These are phyloP conservation scores for Lindbergichthys nudifrons DNA, from an alignment of 2,797 vertebrate genomes.

Conservation along the genomic window DNA sequence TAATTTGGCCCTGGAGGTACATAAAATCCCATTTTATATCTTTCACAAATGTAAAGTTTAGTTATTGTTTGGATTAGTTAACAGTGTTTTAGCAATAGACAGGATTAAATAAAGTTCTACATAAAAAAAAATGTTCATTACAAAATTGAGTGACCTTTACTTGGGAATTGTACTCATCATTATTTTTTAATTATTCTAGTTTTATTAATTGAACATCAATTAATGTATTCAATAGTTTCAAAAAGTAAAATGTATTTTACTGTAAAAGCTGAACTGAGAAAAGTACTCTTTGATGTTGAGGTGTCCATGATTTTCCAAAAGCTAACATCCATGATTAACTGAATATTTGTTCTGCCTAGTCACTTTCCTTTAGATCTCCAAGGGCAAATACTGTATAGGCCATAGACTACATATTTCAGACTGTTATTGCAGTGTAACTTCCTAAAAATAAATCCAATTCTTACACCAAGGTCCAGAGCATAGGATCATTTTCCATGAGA, in stretches of 20 bases:
- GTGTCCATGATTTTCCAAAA: too few relatives aligned
- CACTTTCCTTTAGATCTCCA: not conserved
- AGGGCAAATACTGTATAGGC: not conserved
- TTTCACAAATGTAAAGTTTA: not conserved
- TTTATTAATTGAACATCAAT: not conserved
- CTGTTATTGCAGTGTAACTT: not conserved
- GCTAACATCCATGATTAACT: not conserved
- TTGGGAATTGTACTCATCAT: not conserved
- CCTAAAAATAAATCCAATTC: too few relatives aligned
- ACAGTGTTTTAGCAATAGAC: too few relatives aligned
- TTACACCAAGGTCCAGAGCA: too few relatives aligned
- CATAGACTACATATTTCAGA: not conserved
- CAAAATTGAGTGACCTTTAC: too few relatives aligned
- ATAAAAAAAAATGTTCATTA: too few relatives aligned
- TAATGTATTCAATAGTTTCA: not conserved
- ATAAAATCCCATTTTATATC: not conserved
- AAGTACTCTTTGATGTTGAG: not conserved
- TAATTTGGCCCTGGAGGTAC: too few relatives aligned
- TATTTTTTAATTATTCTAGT: not conserved
- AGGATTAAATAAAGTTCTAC: too few relatives aligned
- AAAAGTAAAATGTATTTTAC: not conserved
- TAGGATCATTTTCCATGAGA: not conserved
- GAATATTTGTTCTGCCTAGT: slow-evolving; percentile 2
- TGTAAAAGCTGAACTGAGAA: not conserved
- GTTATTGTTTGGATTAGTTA: too few relatives aligned